Percentiles rank a stretch among this genome's conserved stretches.
Evolutionary conservation across 2,797 vertebrate species (phyloP).

Genomic region (Karalla daura): DNA sequence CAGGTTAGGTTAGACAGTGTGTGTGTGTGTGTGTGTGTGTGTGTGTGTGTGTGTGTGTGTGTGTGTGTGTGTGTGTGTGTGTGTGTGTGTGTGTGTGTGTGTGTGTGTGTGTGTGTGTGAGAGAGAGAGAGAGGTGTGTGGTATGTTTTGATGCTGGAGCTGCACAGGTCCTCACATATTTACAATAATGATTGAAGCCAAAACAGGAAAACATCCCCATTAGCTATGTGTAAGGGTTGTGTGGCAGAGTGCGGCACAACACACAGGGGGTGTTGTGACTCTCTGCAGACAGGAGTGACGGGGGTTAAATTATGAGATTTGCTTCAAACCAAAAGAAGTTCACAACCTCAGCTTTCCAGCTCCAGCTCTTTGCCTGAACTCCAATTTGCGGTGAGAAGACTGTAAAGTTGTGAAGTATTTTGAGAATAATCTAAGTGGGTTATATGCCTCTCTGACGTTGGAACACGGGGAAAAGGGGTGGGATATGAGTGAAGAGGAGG

Average conservation of each 20-base stretch:
- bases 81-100: too few species aligned
- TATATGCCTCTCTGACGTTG: constrained; percentile 71
- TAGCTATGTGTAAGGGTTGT: not conserved
- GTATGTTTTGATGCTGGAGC: constrained; percentile 7
- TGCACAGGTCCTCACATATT: not conserved
- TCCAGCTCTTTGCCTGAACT: constrained; percentile 58
- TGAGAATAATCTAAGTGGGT: constrained; percentile 82
- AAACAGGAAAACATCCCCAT: constrained; percentile 5
- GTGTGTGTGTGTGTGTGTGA: too few species aligned
- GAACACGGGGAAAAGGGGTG: constrained; percentile 66
- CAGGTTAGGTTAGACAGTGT: constrained; percentile 31
- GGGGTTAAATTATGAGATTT: constrained; percentile 51
- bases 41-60: too few species aligned
- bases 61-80: not conserved
- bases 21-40: not conserved
- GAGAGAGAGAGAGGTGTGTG: constrained; percentile 11
- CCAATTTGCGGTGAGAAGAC: constrained; percentile 63
- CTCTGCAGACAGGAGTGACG: constrained; percentile 9
- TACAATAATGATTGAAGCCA: constrained; percentile 5
- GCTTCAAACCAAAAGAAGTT: constrained; percentile 58
- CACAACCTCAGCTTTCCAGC: constrained; percentile 67
- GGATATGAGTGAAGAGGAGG: constrained; percentile 58
- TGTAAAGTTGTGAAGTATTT: constrained; percentile 79
- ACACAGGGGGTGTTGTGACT: not conserved
- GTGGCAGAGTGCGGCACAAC: constrained; percentile 12